Conservation (phyloP, 2,113 vertebrate species). For the Cnemophilus loriae region DNA sequence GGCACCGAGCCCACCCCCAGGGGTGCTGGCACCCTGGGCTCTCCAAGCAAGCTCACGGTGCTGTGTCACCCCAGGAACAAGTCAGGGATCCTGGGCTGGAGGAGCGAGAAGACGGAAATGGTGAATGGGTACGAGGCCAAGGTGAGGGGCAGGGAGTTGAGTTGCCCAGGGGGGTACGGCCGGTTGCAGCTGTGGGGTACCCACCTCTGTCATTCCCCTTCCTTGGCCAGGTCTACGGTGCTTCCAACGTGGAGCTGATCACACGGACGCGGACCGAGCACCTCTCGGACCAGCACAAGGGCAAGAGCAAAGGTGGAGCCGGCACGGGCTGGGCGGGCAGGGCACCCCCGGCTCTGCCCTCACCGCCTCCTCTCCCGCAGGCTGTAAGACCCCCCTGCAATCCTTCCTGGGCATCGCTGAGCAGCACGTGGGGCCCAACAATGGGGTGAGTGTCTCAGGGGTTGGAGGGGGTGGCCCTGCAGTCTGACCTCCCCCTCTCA, state of each 20-base stretch:
- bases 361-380: slow-evolving; percentile 66
- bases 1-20: fast-evolving
- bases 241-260: slow-evolving; percentile 96
- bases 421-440: slow-evolving; percentile 93
- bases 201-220: neutral
- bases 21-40: neutral
- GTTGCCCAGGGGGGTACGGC: fast-evolving
- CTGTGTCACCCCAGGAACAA: slow-evolving; percentile 83
- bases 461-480: neutral
- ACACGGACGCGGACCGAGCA: slow-evolving; percentile 95
- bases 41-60: neutral
- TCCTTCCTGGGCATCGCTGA: slow-evolving; percentile 97
- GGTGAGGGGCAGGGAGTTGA: slow-evolving; percentile 69
- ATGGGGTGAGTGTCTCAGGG: slow-evolving; percentile 78
- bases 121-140: slow-evolving; percentile 97
- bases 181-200: fast-evolving
- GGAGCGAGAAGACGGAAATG: slow-evolving; percentile 92
- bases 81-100: slow-evolving; percentile 95
- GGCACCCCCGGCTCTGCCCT: neutral
- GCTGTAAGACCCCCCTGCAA: slow-evolving; percentile 92
- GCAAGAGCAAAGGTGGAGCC: slow-evolving; percentile 88
- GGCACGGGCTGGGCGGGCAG: neutral
- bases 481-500: neutral
- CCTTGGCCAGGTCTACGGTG: slow-evolving; percentile 85
- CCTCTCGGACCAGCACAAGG: slow-evolving; percentile 93